Base-by-base conservation (phyloP, 2,113 vertebrate genomes). In the Condylura cristata region DNA sequence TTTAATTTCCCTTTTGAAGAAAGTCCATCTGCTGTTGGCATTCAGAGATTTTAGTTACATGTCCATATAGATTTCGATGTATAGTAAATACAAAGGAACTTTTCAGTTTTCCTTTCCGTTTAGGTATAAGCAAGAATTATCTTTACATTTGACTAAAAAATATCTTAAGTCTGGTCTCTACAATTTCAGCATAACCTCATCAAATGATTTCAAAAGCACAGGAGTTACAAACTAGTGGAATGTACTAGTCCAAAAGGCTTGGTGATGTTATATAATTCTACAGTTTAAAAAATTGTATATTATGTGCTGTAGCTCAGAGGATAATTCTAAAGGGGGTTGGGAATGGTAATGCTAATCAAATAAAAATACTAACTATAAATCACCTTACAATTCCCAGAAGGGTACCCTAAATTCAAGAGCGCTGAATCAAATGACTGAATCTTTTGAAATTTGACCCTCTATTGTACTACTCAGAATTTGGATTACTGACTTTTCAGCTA, bases 61-160 rank as follows among this genome's bases (percentile, higher is more conserved):
- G n/a, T 71, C 32, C 58, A 26, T 65, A 75, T 34, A 85, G 51
- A 72, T 86, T 79, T 82, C 79, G 39, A 28, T 76, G 14, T 96
- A 70, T 71, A 81, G 53, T 90, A 85, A 90, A 72, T 74, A 94
- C 60, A 84, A 85, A 72, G 87, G 72, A 90, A 26, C 28, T 90
- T 85, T 92, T 39, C 58, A 74, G 16, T 82, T 91, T 93, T 82
- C 11, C 51, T 90, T 90, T 78, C 39, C 94, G 22, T 74, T 66
- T 56, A 76, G 24, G 30, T 89, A 34, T 78, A 93, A 76, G 30
- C 24, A 86, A 68, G 84, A 63, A 41, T 34, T 61, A 63, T 71
- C 72, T 93, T 79, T 39, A 79, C 60, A 63, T 90, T 90, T 89
- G 75, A 87, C 84, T 46, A 44, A 65, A 70, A 74, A 86, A 26